phyloP scores from a whole-genome alignment of 2,888 invertebrate species.

The Glaucopsyche alexis region DNA sequence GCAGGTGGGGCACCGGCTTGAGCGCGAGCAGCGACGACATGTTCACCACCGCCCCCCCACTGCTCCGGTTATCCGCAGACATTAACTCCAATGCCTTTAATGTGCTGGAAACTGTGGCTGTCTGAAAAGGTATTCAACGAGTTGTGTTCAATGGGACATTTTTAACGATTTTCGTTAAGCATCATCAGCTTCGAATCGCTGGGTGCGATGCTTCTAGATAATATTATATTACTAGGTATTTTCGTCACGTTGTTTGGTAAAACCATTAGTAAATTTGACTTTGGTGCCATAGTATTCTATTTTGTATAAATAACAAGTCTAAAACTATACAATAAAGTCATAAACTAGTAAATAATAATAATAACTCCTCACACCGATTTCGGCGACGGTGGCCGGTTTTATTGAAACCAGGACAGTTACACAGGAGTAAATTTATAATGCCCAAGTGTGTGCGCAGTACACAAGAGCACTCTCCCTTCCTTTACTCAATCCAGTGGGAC shows the following conservation, averaged over 20 bases:
- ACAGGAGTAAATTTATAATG: too few relatives aligned
- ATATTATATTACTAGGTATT: neutral
- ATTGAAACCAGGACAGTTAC: too few relatives aligned
- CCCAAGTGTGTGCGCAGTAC: too few relatives aligned
- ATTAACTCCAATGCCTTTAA: conserved; percentile 59
- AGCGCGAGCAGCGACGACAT: conserved; percentile 64
- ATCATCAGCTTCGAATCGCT: neutral
- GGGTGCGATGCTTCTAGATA: neutral
- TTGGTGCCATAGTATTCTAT: neutral
- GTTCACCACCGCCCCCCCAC: conserved; percentile 62
- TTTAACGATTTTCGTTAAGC: neutral
- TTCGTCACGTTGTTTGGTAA: too few relatives aligned
- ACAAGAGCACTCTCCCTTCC: too few relatives aligned
- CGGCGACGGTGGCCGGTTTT: too few relatives aligned
- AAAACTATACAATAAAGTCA: too few relatives aligned
- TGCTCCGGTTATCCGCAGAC: conserved; percentile 57
- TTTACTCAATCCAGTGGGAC: too few relatives aligned
- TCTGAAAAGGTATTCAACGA: conserved; percentile 48
- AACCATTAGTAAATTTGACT: too few relatives aligned
- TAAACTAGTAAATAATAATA: too few relatives aligned
- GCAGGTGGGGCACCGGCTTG: conserved; percentile 49
- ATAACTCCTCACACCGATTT: too few relatives aligned
- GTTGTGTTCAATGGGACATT: neutral
- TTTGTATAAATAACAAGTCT: too few relatives aligned
- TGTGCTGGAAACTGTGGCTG: conserved; percentile 64